A percentile compares a stretch with the other conserved stretches of the same genome.
Conservation (phyloP, 2,113 vertebrate genomes). For the Otus sunia region DNA sequence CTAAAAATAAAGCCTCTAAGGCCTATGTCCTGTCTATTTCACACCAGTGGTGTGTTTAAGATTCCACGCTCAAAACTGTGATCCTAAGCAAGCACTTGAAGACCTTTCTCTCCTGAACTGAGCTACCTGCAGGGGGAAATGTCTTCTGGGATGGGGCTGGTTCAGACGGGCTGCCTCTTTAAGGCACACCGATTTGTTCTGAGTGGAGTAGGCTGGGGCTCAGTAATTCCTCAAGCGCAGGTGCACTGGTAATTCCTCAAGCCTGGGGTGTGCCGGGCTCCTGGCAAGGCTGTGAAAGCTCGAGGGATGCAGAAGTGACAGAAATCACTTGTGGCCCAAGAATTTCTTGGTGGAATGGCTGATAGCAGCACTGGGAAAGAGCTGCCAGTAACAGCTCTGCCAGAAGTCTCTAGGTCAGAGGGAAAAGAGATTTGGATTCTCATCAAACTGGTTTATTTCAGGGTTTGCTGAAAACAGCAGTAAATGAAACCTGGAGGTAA, state of each 20-base stretch:
- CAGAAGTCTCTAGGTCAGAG: slow-evolving; percentile 18
- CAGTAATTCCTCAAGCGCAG: not conserved
- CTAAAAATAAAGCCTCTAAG: not conserved
- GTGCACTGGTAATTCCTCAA: not conserved
- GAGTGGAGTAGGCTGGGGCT: not conserved
- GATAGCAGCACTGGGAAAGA: not conserved
- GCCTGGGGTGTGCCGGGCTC: not conserved
- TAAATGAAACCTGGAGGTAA: not conserved
- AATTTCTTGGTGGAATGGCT: not conserved
- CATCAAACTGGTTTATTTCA: not conserved
- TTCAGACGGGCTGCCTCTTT: not conserved
- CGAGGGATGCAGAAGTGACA: slow-evolving; percentile 6
- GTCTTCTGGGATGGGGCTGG: not conserved
- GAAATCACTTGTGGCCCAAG: not conserved
- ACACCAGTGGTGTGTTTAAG: not conserved
- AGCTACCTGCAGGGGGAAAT: not conserved
- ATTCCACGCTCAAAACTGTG: not conserved
- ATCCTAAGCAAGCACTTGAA: not conserved
- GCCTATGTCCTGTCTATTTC: not conserved
- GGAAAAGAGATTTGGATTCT: not conserved
- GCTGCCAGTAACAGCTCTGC: not conserved
- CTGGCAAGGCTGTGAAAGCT: not conserved
- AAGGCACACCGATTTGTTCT: not conserved
- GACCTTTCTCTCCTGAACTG: not conserved
- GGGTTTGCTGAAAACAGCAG: slow-evolving; percentile 30